phyloP scores from a whole-genome alignment of 2,797 vertebrate genomes.

The Eremophila alpestris region DNA sequence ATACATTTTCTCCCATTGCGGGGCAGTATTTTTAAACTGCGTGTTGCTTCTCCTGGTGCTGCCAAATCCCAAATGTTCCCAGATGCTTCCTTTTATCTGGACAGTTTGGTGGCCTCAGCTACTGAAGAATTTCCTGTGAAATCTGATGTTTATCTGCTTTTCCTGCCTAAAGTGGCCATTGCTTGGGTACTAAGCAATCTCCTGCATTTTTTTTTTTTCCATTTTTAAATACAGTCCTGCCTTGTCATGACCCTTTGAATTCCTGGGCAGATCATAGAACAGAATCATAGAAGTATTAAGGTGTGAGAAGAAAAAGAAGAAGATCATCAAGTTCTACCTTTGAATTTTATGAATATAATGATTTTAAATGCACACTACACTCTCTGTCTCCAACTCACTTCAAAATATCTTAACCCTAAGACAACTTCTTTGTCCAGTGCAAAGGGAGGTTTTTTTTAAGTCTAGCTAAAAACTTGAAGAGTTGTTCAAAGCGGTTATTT shows the following conservation, averaged over 20 bases:
- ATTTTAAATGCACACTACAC: not conserved
- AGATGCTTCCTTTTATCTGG: slow-evolving; percentile 58
- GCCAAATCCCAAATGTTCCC: slow-evolving; percentile 68
- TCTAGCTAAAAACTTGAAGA: not conserved
- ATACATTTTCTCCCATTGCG: slow-evolving; percentile 75
- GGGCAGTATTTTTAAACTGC: slow-evolving; percentile 75
- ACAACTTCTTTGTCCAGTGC: not conserved
- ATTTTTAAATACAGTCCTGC: not conserved
- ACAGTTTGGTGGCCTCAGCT: slow-evolving; percentile 50
- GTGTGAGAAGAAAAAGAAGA: not conserved
- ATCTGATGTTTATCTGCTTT: slow-evolving; percentile 8
- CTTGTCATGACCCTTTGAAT: not conserved
- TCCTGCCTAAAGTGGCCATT: not conserved
- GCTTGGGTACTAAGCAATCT: not conserved
- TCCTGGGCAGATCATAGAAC: not conserved
- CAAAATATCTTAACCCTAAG: not conserved
- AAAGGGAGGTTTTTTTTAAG: not conserved
- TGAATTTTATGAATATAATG: not conserved
- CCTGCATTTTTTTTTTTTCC: not conserved
- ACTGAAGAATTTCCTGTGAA: slow-evolving; percentile 49
- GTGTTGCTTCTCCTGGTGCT: slow-evolving; percentile 47
- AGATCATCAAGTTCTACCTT: not conserved
- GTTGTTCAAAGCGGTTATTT: not conserved
- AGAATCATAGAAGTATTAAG: not conserved
- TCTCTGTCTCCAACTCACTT: not conserved